Percentiles rank a stretch among this genome's conserved stretches.
phyloP scores from a whole-genome alignment of 1,140 invertebrate species.

The Pogonognathellus flavescens region DNA sequence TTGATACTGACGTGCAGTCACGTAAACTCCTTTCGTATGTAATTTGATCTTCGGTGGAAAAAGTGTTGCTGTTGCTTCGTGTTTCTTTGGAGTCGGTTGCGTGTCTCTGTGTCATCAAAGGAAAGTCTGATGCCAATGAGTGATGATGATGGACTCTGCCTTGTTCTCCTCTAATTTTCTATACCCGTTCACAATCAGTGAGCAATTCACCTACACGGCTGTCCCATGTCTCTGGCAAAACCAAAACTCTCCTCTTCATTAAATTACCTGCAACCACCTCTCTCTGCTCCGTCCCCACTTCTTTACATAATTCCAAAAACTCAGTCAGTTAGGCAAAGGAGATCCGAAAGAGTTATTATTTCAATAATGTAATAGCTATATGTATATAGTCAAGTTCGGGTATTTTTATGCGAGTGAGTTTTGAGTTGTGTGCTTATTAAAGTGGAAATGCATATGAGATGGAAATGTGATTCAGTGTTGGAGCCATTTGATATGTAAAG shows the following conservation, averaged over 20 bases:
- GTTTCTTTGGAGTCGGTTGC: slow-evolving; percentile 11
- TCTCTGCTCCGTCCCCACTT: too few relatives aligned
- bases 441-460: slow-evolving; percentile 37
- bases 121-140: slow-evolving; percentile 26
- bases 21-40: background rate
- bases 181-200: background rate
- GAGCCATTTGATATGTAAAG: slow-evolving; percentile 52
- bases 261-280: slow-evolving; percentile 20
- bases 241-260: background rate
- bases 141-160: slow-evolving; percentile 41
- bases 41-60: slow-evolving; percentile 7
- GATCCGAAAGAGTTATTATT: too few relatives aligned
- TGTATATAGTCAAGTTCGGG: too few relatives aligned
- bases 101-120: slow-evolving; percentile 41
- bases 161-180: slow-evolving; percentile 24
- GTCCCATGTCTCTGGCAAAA: too few relatives aligned
- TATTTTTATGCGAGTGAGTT: too few relatives aligned
- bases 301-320: too few relatives aligned
- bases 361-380: too few relatives aligned
- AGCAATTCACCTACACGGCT: background rate
- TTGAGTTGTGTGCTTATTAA: background rate
- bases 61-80: background rate
- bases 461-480: background rate
- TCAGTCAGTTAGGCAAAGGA: too few relatives aligned
- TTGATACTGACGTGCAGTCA: background rate